Evolutionary conservation across 2,113 vertebrate genomes (phyloP).

Genomic region (Lepus europaeus): DNA sequence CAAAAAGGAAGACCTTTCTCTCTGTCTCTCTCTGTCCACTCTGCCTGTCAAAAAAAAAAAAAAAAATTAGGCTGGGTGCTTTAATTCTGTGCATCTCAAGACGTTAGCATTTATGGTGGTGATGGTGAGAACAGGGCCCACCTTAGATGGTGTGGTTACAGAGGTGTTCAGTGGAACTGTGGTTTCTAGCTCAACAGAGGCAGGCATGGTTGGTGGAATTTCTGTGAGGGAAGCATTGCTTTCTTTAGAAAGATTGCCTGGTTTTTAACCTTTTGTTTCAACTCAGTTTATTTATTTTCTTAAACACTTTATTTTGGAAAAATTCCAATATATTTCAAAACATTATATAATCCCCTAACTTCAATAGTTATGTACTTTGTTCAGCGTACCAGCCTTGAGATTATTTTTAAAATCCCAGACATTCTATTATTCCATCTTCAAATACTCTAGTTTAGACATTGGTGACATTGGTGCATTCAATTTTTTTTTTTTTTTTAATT

Average conservation of each 20-base stretch:
- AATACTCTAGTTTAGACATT: not conserved
- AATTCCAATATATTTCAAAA: not conserved
- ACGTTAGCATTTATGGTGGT: not conserved
- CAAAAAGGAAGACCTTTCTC: too few species aligned
- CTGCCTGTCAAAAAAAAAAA: too few species aligned
- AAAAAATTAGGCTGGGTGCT: not conserved
- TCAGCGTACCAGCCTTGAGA: not conserved
- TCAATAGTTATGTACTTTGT: not conserved
- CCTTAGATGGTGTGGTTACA: not conserved
- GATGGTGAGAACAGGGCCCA: not conserved
- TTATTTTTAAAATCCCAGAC: not conserved
- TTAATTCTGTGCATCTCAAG: not conserved
- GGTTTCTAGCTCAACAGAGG: not conserved
- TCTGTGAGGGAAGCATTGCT: not conserved
- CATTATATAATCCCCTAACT: not conserved
- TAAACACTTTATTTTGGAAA: slow-evolving; percentile 24
- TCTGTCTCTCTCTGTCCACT: too few species aligned
- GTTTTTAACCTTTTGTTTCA: not conserved
- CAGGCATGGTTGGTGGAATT: not conserved
- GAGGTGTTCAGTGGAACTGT: not conserved
- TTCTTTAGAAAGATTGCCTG: not conserved
- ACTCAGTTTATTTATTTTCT: not conserved
- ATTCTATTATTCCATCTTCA: not conserved
- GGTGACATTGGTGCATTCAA: too few species aligned
- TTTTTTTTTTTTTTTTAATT: too few species aligned